Evolutionary conservation across 2,888 invertebrate genomes (phyloP).

Genomic region (Drosophila prolongata): DNA sequence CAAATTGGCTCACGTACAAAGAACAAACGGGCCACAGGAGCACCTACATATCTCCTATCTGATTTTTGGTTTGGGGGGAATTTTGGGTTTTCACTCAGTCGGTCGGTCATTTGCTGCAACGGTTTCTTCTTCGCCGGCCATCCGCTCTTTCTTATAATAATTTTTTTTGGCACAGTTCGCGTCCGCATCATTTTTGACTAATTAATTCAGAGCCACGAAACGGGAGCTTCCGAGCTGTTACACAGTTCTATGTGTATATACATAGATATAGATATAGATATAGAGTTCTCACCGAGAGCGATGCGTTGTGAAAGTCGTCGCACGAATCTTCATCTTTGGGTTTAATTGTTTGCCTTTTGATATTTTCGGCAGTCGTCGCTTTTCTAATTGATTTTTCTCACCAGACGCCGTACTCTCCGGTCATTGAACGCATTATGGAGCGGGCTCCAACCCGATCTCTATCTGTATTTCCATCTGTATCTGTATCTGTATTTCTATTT

Average conservation of each 20-base stretch:
- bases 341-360: conserved; percentile 51
- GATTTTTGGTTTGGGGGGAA: background rate
- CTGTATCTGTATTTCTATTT: background rate
- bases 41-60: conserved; percentile 1
- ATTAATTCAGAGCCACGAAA: conserved; percentile 38
- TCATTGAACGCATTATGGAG: conserved; percentile 71
- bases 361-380: conserved; percentile 50
- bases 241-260: background rate
- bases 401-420: conserved; percentile 52
- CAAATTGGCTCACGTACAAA: conserved; percentile 5
- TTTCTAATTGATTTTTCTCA: conserved; percentile 77
- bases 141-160: conserved; percentile 7
- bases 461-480: conserved; percentile 20
- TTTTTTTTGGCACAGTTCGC: conserved; percentile 2
- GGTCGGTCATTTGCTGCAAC: conserved; percentile 12
- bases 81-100: background rate
- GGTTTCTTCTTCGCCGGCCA: conserved; percentile 20
- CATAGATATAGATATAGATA: background rate
- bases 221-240: conserved; percentile 20
- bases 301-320: conserved; percentile 65
- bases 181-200: conserved; percentile 26
- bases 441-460: background rate
- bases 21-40: background rate
- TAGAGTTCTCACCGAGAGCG: conserved; percentile 20
- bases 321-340: conserved; percentile 38